Conservation (phyloP, 2,888 invertebrate genomes). For the Coelinius sp. region DNA sequence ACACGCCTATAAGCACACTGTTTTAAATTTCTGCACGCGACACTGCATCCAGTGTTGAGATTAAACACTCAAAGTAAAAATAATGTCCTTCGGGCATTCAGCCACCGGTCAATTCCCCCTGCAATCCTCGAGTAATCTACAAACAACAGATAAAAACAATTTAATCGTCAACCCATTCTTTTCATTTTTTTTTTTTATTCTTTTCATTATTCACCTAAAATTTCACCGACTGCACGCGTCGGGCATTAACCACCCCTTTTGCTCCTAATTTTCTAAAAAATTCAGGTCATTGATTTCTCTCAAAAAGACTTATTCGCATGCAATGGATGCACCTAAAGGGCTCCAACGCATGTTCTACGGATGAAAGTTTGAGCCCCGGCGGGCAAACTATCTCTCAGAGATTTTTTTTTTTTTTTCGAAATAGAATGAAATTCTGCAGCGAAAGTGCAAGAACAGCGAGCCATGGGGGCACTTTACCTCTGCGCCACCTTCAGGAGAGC, state of each 20-base stretch:
- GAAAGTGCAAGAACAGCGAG: not conserved
- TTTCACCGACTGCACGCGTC: conserved; percentile 10
- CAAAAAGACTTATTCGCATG: not conserved
- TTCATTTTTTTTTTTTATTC: too few relatives aligned
- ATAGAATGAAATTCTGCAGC: conserved; percentile 15
- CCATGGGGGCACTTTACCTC: not conserved
- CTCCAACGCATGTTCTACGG: not conserved
- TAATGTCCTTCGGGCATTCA: conserved; percentile 32
- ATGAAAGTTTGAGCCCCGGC: not conserved
- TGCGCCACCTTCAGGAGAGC: conserved; percentile 5
- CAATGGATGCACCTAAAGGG: conserved; percentile 10
- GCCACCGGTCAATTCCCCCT: not conserved
- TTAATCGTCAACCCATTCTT: conserved; percentile 17
- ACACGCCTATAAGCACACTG: conserved; percentile 20
- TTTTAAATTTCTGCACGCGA: conserved; percentile 38
- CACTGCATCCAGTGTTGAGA: conserved; percentile 34
- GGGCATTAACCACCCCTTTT: not conserved
- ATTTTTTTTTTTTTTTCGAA: too few relatives aligned
- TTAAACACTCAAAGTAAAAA: conserved; percentile 31
- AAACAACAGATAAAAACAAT: not conserved
- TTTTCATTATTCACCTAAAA: not conserved
- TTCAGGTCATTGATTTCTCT: conserved; percentile 5
- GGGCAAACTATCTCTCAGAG: not conserved
- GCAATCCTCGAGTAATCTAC: not conserved
- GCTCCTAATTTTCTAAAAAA: conserved; percentile 12